These are phyloP conservation scores for Zaprionus africanus DNA, from an alignment of 1,140 invertebrate genomes.

Conservation along the genomic window DNA sequence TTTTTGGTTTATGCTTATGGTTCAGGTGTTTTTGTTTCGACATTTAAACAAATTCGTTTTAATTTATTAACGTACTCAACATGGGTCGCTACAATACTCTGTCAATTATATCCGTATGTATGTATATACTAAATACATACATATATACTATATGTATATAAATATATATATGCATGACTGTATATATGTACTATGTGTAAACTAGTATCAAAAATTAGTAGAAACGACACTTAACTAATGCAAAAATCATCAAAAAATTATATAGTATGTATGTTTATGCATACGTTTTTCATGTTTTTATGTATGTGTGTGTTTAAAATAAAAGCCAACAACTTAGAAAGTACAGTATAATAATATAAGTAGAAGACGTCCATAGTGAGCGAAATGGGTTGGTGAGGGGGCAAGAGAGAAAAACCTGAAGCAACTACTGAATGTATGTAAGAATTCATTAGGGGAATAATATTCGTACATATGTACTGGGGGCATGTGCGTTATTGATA, in stretches of 20 bases:
- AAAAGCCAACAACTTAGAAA: constrained; percentile 74
- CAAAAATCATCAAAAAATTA: constrained; percentile 73
- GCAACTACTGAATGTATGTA: constrained; percentile 7
- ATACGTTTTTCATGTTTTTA: constrained; percentile 50
- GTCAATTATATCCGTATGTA: constrained; percentile 63
- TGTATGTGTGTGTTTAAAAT: constrained; percentile 54
- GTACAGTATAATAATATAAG: constrained; percentile 42
- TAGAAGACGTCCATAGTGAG: constrained; percentile 65
- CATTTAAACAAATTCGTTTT: constrained; percentile 80
- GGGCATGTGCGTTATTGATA: constrained; percentile 61
- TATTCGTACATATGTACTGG: constrained; percentile 13
- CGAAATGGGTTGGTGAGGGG: constrained; percentile 41
- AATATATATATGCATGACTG: constrained; percentile 31
- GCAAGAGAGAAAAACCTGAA: constrained; percentile 21
- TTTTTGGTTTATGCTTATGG: constrained; percentile 17
- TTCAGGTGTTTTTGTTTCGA: constrained; percentile 52
- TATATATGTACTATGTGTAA: constrained; percentile 68
- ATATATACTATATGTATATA: constrained; percentile 56
- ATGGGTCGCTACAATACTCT: constrained; percentile 75
- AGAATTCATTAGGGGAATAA: constrained; percentile 16
- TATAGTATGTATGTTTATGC: constrained; percentile 38
- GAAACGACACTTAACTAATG: constrained; percentile 77
- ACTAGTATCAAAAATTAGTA: constrained; percentile 83
- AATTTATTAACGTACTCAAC: constrained; percentile 82
- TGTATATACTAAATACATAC: constrained; percentile 61